Base-by-base conservation (phyloP, 2,888 invertebrate species). In the Lithophane ornitopus region DNA sequence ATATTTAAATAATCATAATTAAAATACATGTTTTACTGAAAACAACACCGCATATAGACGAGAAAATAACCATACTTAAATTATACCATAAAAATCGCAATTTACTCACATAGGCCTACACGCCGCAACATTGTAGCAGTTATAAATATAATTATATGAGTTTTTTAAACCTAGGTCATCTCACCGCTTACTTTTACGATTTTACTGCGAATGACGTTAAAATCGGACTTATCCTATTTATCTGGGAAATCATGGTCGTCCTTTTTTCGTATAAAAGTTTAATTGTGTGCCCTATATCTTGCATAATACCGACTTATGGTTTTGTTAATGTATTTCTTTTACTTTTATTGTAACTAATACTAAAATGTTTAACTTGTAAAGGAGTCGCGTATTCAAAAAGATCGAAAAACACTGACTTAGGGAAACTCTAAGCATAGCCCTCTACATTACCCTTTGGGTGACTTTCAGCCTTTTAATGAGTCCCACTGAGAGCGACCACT, bases 91-190 rank as follows among this genome's bases (percentile, higher is more conserved):
- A 89, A 90, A 89, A 80, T 85, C 12, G 78, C 74, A 85, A 82
- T 86, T 83, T 85, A 84, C 76, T 82, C 52, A 59, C 65, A 76
- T 70, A 75, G 72, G 71, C 74, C 80, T 78, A 70, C 81, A 59
- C 44, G 4, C n/a, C 16, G 89, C 89, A 88, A 91, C 90, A 85
- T 86, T 87, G 90, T 89, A 84, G 39, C 44, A 73, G 80, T 71
- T 82, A 89, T 88, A 90, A 89, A 89, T 88, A 88, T 88, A 85
- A 86, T 88, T 87, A 89, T 83, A 86, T 87, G 85, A 85, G 89
- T 85, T 88, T 89, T 87, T 88, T 88, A 87, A 81, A 84, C 81
- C 88, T 88, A 85, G 88, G 81, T 85, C 86, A 87, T 87, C 80
- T 72, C 69, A 34, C 49, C 46, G 66, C 58, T 58, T 41, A 46